A percentile compares a stretch with the other conserved stretches of the same genome.
Evolutionary conservation across 2,113 vertebrate species (phyloP).

Genomic region (Poecile atricapillus): DNA sequence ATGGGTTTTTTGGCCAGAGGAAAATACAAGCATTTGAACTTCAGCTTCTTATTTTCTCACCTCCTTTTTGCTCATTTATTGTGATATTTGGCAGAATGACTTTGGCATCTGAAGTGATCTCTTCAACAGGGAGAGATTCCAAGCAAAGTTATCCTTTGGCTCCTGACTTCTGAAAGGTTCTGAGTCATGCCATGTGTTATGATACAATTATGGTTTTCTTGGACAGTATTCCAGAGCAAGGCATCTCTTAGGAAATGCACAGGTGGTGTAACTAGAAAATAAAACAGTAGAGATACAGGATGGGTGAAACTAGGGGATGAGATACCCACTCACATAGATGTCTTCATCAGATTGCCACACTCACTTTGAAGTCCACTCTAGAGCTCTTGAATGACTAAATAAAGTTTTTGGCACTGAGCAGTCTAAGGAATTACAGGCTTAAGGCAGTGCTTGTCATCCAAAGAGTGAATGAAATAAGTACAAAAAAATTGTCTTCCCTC

Average conservation of each 20-base stretch:
- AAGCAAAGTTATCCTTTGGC: not conserved
- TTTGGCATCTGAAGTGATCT: not conserved
- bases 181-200: not conserved
- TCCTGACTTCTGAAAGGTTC: not conserved
- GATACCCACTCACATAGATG: not conserved
- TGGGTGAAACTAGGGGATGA: not conserved
- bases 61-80: not conserved
- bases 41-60: not conserved
- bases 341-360: not conserved
- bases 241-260: not conserved
- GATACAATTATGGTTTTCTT: not conserved
- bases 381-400: not conserved
- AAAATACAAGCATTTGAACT: not conserved
- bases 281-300: not conserved
- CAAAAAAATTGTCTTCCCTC: not conserved
- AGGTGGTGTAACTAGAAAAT: not conserved
- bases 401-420: not conserved
- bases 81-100: not conserved
- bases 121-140: not conserved
- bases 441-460: not conserved
- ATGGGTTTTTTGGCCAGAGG: not conserved
- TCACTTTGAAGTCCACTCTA: not conserved
- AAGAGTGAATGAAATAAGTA: not conserved
- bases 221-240: not conserved
- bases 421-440: not conserved